Conservation (phyloP, 2,888 invertebrate species). For the Drosophila meridionalis region DNA sequence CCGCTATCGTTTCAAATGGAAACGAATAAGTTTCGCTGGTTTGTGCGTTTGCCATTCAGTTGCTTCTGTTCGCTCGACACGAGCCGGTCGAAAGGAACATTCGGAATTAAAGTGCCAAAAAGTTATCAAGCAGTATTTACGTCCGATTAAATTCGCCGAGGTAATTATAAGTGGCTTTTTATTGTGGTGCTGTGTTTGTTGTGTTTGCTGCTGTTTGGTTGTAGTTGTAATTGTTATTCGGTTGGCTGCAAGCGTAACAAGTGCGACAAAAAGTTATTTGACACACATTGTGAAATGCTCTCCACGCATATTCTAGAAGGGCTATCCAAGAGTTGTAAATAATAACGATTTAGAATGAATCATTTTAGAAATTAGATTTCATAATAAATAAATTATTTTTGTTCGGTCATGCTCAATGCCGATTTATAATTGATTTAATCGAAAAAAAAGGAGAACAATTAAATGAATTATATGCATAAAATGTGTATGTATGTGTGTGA, state of each 20-base stretch:
- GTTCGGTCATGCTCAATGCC: conserved; percentile 65
- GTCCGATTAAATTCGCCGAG: conserved; percentile 49
- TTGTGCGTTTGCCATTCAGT: conserved; percentile 66
- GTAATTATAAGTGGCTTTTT: conserved; percentile 72
- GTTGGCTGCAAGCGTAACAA: conserved; percentile 51
- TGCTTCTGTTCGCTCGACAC: conserved; percentile 65
- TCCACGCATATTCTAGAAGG: conserved; percentile 26
- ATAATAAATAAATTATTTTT: conserved; percentile 54
- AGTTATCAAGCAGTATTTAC: conserved; percentile 29
- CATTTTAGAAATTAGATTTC: conserved; percentile 30
- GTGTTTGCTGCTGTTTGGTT: conserved; percentile 20
- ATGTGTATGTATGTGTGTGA: not conserved
- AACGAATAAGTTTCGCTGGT: conserved; percentile 69
- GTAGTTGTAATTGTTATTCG: conserved; percentile 22
- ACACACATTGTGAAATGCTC: conserved; percentile 59
- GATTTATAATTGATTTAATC: conserved; percentile 66
- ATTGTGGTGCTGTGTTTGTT: conserved; percentile 26
- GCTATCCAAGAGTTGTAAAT: conserved; percentile 8
- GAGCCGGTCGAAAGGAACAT: conserved; percentile 57
- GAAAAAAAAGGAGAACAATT: conserved; percentile 31
- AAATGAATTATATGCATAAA: conserved; percentile 33
- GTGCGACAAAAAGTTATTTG: conserved; percentile 58
- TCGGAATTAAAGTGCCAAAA: not conserved
- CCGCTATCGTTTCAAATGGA: conserved; percentile 29
- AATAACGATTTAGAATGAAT: conserved; percentile 42